Evolutionary conservation across 1,140 invertebrate species (phyloP).

Genomic region (Colletes latitarsis): DNA sequence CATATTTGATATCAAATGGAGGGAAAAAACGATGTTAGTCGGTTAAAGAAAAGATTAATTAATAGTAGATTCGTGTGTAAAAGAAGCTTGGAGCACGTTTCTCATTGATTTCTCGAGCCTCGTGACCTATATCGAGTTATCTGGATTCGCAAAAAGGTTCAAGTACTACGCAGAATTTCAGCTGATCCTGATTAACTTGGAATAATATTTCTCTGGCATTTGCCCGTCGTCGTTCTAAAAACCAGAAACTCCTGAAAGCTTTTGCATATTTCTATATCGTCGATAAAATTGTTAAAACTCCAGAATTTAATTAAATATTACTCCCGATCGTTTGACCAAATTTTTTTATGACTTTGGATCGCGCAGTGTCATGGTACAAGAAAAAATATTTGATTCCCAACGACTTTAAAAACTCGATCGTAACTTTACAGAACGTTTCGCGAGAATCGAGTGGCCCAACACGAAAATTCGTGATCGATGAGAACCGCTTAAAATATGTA

Average conservation of each 20-base stretch:
- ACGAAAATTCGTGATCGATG: conserved; percentile 30
- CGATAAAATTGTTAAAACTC: too few species aligned
- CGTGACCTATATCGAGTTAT: conserved; percentile 40
- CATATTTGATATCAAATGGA: too few species aligned
- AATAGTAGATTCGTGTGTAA: not conserved
- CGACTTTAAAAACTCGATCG: too few species aligned
- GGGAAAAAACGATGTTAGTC: not conserved
- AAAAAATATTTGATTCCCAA: too few species aligned
- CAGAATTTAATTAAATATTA: too few species aligned
- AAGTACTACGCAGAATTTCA: conserved; percentile 10
- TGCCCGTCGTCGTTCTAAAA: not conserved
- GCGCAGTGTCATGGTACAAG: too few species aligned
- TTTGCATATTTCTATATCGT: too few species aligned
- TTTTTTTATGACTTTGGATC: too few species aligned
- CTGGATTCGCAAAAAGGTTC: conserved; percentile 31
- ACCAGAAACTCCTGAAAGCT: not conserved
- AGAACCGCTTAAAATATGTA: too few species aligned
- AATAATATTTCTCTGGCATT: not conserved
- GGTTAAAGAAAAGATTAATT: not conserved
- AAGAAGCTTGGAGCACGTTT: conserved; percentile 22
- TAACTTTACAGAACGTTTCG: not conserved
- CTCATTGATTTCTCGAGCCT: conserved; percentile 33
- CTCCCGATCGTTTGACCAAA: too few species aligned
- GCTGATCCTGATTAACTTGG: not conserved
- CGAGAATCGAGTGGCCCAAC: not conserved